Base-by-base conservation (phyloP, 92 coral and sea anemone genomes). In the Hydrozoanthus gracilis region DNA sequence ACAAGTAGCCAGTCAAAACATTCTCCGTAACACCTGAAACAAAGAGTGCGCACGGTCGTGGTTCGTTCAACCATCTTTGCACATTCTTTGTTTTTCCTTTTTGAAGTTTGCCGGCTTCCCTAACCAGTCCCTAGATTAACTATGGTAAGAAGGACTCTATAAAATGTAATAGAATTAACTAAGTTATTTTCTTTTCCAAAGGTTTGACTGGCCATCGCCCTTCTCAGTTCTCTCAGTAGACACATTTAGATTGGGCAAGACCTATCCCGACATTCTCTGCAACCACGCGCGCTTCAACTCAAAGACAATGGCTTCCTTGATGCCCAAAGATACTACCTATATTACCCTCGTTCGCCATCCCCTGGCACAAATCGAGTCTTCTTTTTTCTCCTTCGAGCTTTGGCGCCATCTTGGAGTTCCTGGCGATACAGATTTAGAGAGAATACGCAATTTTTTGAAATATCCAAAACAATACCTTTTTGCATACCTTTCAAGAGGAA, bases 211-310 rank as follows among this genome's bases (percentile, higher is more conserved):
- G 85, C 85, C 85, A 18, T n/a, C 62, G 9, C 74, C 72, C 8
- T 80, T 80, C 44, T 64, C 85, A 6, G 85, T 48, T 6, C 85
- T 80, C 74, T 65, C 85, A 3, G 85, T 80, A 9, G 85, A 80
- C 74, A 80, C 85, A 16, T 80, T 80, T 70, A 47, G 85, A 16
- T 45, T 80, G 85, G 17, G 39, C 44, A 80, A 80, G 73, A 80
- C 48, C 4, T 8, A 82, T 9, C 93, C 98, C 48, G 87, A 91
- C 71, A 88, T 94, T 75, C 92, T 94, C 7, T 92, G 95, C 90
- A 94, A 92, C 55, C 98, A 94, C 70, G 98, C 98, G 11, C 90
- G 98, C 12, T 90, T 84, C 89, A 92, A 92, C 79, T 86, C 51
- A 68, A 61, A 50, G 3, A 87, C 98, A 1, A 68, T 94, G 89